Evolutionary conservation across 1,140 invertebrate species (phyloP), one percentile per base, ranked within the genome.

Genomic region (Drosophila prosaltans): DNA sequence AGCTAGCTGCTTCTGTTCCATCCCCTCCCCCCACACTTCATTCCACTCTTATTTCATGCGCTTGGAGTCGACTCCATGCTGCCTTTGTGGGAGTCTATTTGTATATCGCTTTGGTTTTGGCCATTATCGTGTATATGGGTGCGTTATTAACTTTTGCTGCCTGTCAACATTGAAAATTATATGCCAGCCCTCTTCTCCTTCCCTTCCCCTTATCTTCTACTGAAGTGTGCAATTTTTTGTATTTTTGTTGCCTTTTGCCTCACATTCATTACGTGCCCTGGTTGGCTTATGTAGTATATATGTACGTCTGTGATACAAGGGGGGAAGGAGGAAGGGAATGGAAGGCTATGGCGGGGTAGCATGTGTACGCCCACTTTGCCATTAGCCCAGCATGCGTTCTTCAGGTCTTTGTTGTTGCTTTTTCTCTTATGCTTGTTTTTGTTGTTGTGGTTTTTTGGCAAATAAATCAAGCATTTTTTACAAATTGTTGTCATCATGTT

Each of bases 401-500:
- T 54, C 28, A 21, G 10, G 80, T 68, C 57, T 75, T 84, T 69
- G 62, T 86, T 81, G 71, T 70, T 78, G 69, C 58, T 36, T 36
- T 21, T 26, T 6, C 24, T 26, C 6, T 30, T 36, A 16, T 41
- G 16, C 1, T 66, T 58, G 36, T 21, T 58, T 39, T 21, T 77
- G 73, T 57, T 59, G 58, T 75, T 85, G 69, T 58, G 65, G 66
- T 77, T 81, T 73, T 73, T 61, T 11, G 43, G 68, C 63, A 88
- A 81, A 89, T 89, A 89, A 89, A 89, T 89, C 84, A 89, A 89
- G 84, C 70, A 89, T 89, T 89, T 86, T 89, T 89, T 89, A 89
- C 84, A 89, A 89, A 89, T 89, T 89, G 84, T 89, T 89, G 84
- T 89, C 84, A 89, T 89, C 84, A 89, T 83, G 84, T 89, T 84